These are phyloP conservation scores for Uropetala carovei DNA, from an alignment of 2,888 invertebrate species.

Conservation along the genomic window DNA sequence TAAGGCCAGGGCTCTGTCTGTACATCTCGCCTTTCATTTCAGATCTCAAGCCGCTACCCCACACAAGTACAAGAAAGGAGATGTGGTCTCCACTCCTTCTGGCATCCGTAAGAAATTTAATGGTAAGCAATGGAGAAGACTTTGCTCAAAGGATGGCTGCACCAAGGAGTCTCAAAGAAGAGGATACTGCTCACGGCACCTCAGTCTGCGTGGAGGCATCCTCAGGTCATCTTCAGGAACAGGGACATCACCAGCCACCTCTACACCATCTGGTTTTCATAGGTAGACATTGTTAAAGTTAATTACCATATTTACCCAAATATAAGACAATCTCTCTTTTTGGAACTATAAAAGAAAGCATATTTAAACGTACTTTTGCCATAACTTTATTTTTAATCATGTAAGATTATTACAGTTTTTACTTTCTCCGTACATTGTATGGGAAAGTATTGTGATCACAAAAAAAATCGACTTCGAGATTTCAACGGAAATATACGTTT, in stretches of 20 bases:
- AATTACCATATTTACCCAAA: too few species aligned
- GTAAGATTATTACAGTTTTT: too few species aligned
- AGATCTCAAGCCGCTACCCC: slow-evolving; percentile 95
- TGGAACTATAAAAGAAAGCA: too few species aligned
- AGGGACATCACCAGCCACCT: slow-evolving; percentile 48
- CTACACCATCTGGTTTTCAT: slow-evolving; percentile 74
- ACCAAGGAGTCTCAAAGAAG: slow-evolving; percentile 97
- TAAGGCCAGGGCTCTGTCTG: too few species aligned
- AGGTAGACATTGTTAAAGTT: slow-evolving; percentile 71
- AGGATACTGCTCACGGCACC: slow-evolving; percentile 97
- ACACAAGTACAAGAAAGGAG: slow-evolving; percentile 98
- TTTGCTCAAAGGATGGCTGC: slow-evolving; percentile 97
- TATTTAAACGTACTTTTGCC: too few species aligned
- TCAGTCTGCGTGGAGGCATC: slow-evolving; percentile 89
- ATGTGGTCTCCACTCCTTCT: slow-evolving; percentile 94
- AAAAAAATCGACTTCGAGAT: too few species aligned
- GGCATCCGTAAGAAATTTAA: slow-evolving; percentile 99
- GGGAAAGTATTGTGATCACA: too few species aligned
- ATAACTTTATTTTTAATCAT: too few species aligned
- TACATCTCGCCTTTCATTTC: slow-evolving; percentile 18
- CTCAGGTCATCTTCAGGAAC: slow-evolving; percentile 71
- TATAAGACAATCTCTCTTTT: too few species aligned
- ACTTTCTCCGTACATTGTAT: too few species aligned
- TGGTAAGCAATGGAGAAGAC: slow-evolving; percentile 98
- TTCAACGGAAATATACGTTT: too few species aligned